These are phyloP conservation scores for Manis crassicaudata DNA, from an alignment of 2,797 vertebrate genomes.

Conservation along the genomic window DNA sequence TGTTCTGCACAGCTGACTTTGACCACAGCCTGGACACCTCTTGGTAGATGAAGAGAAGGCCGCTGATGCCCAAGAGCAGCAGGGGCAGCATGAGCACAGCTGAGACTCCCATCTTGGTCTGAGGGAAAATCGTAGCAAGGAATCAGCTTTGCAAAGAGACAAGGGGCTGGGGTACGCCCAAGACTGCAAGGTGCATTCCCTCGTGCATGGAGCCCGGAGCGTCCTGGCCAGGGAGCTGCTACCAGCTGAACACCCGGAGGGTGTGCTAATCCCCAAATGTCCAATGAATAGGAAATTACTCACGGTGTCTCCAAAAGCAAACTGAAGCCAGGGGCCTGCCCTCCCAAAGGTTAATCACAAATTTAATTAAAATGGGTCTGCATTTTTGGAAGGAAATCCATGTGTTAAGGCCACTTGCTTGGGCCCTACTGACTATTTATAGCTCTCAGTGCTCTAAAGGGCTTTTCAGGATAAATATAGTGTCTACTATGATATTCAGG, in stretches of 20 bases:
- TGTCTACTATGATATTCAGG: conserved; percentile 70
- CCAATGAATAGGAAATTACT: conserved; percentile 81
- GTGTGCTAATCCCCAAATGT: conserved; percentile 15
- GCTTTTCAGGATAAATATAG: conserved; percentile 86
- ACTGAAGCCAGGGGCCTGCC: conserved; percentile 39
- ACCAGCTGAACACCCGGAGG: not conserved
- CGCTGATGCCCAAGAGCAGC: conserved; percentile 92
- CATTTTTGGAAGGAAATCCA: conserved; percentile 71
- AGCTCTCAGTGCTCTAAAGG: conserved; percentile 75
- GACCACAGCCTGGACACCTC: conserved; percentile 92
- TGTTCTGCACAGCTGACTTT: conserved; percentile 93
- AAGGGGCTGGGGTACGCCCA: not conserved
- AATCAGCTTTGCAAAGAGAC: not conserved
- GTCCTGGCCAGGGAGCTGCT: not conserved
- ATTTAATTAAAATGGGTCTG: conserved; percentile 71
- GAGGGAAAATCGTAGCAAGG: not conserved
- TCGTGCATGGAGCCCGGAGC: not conserved
- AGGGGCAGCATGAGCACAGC: conserved; percentile 90
- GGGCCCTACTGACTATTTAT: conserved; percentile 80
- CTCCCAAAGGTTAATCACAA: conserved; percentile 20
- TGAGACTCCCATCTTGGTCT: conserved; percentile 90
- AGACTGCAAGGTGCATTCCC: not conserved
- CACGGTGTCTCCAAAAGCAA: conserved; percentile 59
- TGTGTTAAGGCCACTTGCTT: conserved; percentile 74
- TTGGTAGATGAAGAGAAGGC: conserved; percentile 94